Evolutionary conservation across 1,140 invertebrate species (phyloP).

Genomic region (Lordiphosa stackelbergi): DNA sequence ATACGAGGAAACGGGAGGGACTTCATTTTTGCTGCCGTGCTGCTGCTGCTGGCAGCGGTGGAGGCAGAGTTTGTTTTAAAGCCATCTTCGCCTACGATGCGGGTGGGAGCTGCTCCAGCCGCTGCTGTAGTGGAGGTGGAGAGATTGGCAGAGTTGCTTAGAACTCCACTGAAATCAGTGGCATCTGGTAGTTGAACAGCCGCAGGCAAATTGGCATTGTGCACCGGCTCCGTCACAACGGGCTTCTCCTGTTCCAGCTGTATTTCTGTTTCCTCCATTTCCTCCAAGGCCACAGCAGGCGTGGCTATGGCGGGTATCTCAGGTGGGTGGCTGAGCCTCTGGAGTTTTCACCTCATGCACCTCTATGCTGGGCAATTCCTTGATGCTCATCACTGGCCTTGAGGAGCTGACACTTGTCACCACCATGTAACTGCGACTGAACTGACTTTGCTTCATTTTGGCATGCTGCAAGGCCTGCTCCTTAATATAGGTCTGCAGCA

Average conservation of each 20-base stretch:
- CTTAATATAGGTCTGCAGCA: slow-evolving; percentile 86
- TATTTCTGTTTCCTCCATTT: slow-evolving; percentile 29
- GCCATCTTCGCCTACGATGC: slow-evolving; percentile 72
- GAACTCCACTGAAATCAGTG: slow-evolving; percentile 65
- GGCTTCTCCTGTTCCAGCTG: slow-evolving; percentile 34
- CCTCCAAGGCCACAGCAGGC: slow-evolving; percentile 4
- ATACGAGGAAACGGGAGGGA: slow-evolving; percentile 19
- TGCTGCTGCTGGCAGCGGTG: slow-evolving; percentile 34
- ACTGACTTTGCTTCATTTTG: slow-evolving; percentile 84
- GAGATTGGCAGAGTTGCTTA: slow-evolving; percentile 20
- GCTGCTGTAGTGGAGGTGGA: slow-evolving; percentile 1
- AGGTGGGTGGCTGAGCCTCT: slow-evolving; percentile 15
- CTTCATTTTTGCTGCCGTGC: slow-evolving; percentile 27
- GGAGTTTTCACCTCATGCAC: slow-evolving; percentile 60
- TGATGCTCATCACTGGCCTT: slow-evolving; percentile 26
- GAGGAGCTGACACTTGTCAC: slow-evolving; percentile 21
- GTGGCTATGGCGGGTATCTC: not conserved
- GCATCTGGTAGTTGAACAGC: slow-evolving; percentile 68
- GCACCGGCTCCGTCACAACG: slow-evolving; percentile 8
- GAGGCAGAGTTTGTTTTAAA: slow-evolving; percentile 41
- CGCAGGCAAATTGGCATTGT: slow-evolving; percentile 70
- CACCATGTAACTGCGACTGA: slow-evolving; percentile 45
- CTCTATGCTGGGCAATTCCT: slow-evolving; percentile 57
- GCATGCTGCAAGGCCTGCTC: slow-evolving; percentile 86
- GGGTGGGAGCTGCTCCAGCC: slow-evolving; percentile 13